phyloP scores from a whole-genome alignment of 2,888 invertebrate species.

The Priocnemis perturbator region DNA sequence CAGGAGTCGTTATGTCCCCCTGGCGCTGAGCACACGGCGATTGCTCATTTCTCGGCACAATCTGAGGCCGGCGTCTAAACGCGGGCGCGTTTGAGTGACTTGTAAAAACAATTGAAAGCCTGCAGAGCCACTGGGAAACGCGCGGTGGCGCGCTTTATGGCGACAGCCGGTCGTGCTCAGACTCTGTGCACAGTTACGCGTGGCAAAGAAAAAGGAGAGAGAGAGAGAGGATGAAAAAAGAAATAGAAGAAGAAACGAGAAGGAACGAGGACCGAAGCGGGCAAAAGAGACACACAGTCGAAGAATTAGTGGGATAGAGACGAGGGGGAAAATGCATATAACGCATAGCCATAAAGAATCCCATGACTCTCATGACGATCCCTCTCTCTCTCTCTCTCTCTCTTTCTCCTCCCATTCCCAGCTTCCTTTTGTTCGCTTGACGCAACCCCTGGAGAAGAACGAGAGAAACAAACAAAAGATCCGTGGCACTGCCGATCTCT shows the following conservation, averaged over 20 bases:
- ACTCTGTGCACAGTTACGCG: slow-evolving; percentile 10
- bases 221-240: neutral
- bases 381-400: slow-evolving; percentile 8
- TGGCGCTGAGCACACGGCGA: neutral
- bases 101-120: slow-evolving; percentile 48
- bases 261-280: neutral
- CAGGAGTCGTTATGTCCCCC: neutral
- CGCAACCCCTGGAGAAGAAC: slow-evolving; percentile 17
- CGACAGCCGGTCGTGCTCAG: slow-evolving; percentile 6
- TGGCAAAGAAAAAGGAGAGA: neutral
- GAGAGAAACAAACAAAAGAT: slow-evolving; percentile 11
- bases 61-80: slow-evolving; percentile 9
- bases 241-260: neutral
- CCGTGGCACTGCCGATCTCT: slow-evolving; percentile 15
- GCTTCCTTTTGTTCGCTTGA: neutral
- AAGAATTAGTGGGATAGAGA: neutral
- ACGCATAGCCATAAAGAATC: slow-evolving; percentile 2
- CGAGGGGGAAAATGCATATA: neutral
- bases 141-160: slow-evolving; percentile 28
- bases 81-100: slow-evolving; percentile 40
- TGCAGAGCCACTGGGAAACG: slow-evolving; percentile 19
- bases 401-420: slow-evolving; percentile 12
- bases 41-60: slow-evolving; percentile 3
- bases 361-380: neutral
- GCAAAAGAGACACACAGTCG: neutral